Evolutionary conservation across 2,797 vertebrate species (phyloP), one percentile per base, ranked within the genome.

Genomic region (Parambassis ranga): DNA sequence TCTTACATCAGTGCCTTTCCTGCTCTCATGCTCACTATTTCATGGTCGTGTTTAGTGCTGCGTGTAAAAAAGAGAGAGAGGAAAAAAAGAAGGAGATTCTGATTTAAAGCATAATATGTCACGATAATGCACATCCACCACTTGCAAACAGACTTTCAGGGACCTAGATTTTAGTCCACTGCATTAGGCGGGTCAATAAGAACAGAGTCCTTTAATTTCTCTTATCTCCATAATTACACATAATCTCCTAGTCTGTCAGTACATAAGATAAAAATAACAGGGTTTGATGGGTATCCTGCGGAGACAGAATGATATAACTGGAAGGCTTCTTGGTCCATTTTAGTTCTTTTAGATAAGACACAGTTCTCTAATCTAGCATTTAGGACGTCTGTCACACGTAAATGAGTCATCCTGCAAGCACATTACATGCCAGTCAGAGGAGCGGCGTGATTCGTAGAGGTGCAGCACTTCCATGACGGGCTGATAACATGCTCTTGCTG

Each of bases 161-260:
- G 42, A 76, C 23, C 24, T 52, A 49, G 37, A 66, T 68, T 71
- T 47, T 10, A 66, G 56, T 60, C 65, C 31, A 30, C 33, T 67
- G 57, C 75, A 72, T 77, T 64, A 72, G 61, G 31, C 73, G 65
- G 69, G 71, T 85, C 79, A 86, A 72, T 73, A 57, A 65, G 51
- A 78, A 69, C 60, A 66, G 41, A 71, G 55, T 11, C 74, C 65
- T 79, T 79, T 67, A 71, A 84, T 81, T 85, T 80, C 32, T 65
- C 51, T 79, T 84, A 83, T 86, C 84, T 72, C 65, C 62, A 72
- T 85, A 72, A 87, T 84, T 84, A 72, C 64, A 75, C 53, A 64
- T 75, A 82, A 84, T 84, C 74, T 83, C 26, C 39, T 42, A 42
- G 73, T 79, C 75, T 83, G 79, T 79, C 77, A 70, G 56, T 68